Conservation (phyloP, 2,113 vertebrate genomes). For the Macaca fascicularis region T2T-MFA8v1.1 NC_088384.1:108193501-108194000, state of each 20-base stretch:
- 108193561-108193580: not conserved
- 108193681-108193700: not conserved
- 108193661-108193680: not conserved
- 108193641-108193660: not conserved
- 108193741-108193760: fast-evolving
- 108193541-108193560: not conserved
- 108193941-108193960: fast-evolving
- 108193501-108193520: not conserved
- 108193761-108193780: too few species aligned
- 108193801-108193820: not conserved
- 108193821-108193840: not conserved
- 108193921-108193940: not conserved
- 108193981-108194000: not conserved
- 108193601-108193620: not conserved
- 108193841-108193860: fast-evolving
- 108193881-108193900: fast-evolving
- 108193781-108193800: fast-evolving
- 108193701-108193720: not conserved
- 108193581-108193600: not conserved
- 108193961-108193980: not conserved
- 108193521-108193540: not conserved
- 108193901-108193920: fast-evolving
- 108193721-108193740: not conserved
- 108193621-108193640: fast-evolving
- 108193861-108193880: too few species aligned